Evolutionary conservation across 2,888 invertebrate species (phyloP).

Genomic region (Dromius quadrimaculatus): DNA sequence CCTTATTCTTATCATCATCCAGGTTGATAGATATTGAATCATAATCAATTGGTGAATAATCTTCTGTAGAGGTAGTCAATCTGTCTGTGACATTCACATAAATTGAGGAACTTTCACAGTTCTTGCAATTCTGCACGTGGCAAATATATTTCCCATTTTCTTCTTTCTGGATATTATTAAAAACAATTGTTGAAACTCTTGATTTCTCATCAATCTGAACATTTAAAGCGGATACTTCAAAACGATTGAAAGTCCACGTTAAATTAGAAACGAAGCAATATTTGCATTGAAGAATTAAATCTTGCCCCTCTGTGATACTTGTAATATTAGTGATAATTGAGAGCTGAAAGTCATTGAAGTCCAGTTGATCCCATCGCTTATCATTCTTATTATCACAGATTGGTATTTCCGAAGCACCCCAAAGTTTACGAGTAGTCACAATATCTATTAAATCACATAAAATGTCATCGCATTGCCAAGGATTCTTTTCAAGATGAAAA

Average conservation of each 20-base stretch:
- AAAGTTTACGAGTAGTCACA: not conserved
- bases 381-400: not conserved
- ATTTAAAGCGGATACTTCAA: not conserved
- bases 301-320: not conserved
- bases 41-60: too few species aligned
- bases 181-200: not conserved
- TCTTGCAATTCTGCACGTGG: not conserved
- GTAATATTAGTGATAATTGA: not conserved
- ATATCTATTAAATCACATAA: not conserved
- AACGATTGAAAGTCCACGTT: not conserved
- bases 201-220: not conserved
- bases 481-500: not conserved
- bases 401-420: not conserved
- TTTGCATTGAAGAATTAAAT: not conserved
- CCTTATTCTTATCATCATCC: too few species aligned
- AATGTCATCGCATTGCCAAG: not conserved
- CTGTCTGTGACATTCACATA: too few species aligned
- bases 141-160: not conserved
- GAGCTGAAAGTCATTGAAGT: not conserved
- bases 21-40: too few species aligned
- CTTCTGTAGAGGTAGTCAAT: too few species aligned
- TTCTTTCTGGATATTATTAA: not conserved
- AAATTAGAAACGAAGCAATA: not conserved
- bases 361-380: not conserved
- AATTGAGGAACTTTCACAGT: not conserved